Base-by-base conservation (phyloP, 2,113 vertebrate genomes). In the Agapornis roseicollis region DNA sequence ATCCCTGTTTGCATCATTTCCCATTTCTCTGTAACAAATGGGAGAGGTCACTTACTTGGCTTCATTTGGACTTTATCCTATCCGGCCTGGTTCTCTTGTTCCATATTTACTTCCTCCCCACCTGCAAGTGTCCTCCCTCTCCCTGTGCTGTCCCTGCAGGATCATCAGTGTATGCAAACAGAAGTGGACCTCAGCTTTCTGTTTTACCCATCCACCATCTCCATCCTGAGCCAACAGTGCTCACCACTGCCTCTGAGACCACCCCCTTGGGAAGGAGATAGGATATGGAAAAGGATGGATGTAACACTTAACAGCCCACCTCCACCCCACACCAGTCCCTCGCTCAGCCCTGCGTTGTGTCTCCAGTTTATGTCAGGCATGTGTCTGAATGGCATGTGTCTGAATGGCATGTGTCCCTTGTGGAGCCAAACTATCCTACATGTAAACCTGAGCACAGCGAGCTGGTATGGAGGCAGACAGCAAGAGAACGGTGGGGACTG, bases 401-500 rank as follows among this genome's bases (percentile, higher is more conserved):
- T 31, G 53, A 68, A 13, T 6, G 3, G 42, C n/a, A n/a, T n/a
- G n/a, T n/a, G n/a, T 68, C 58, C 60, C 71, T 53, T 5, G 0
- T 6, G 27, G 29, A 80, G 76, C 27, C 50, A 35, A 88, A 65
- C 23, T 3, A 17, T 2, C 65, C 44, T 8, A 31, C 23, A 50
- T 1, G 19, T 12, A 65, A 92, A 73, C n/a, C 17, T 0, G 0
- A 39, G n/a, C 63, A 63, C 25, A 70, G 50, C 0, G 0, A 70
- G 27, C 47, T 41, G 81, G 44, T 41, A 33, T 0, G 0, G 83
- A 68, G 28, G 61, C 33, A 85, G 55, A 25, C 1, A 1, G 80
- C 53, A 42, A 46, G 27, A 60, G 13, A 71, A 16, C 2, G 41
- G 70, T 16, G 68, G 39, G 66, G 69, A 53, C 31, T 61, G 24